Evolutionary conservation across 2,113 vertebrate genomes (phyloP).

Genomic region (Beaufortia kweichowensis): DNA sequence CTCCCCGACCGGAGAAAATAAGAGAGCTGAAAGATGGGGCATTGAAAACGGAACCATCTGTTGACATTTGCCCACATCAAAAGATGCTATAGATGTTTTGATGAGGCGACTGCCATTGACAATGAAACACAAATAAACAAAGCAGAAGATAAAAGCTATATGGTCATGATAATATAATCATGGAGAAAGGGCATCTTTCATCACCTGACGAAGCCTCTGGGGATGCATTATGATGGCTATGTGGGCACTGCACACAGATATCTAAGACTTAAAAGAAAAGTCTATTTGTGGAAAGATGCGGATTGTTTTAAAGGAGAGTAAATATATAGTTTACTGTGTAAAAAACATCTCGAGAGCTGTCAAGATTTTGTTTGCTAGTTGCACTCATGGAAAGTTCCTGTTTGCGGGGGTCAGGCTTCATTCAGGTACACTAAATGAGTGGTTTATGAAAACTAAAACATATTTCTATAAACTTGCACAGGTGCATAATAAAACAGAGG

Average conservation of each 20-base stretch:
- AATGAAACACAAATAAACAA: slow-evolving; percentile 7
- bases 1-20: slow-evolving; percentile 50
- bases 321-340: slow-evolving; percentile 1
- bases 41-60: slow-evolving; percentile 62
- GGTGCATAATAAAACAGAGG: slow-evolving; percentile 49
- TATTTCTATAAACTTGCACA: slow-evolving; percentile 55
- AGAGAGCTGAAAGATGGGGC: slow-evolving; percentile 51
- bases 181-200: slow-evolving; percentile 1
- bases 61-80: slow-evolving; percentile 50
- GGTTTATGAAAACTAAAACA: slow-evolving; percentile 6
- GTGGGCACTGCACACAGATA: neutral
- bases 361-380: slow-evolving; percentile 13
- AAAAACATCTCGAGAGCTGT: slow-evolving; percentile 26
- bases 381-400: slow-evolving; percentile 23
- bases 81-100: slow-evolving; percentile 22
- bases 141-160: slow-evolving; percentile 18
- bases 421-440: neutral
- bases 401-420: slow-evolving; percentile 4
- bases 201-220: neutral
- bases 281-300: neutral
- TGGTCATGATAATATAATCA: slow-evolving; percentile 6
- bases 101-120: slow-evolving; percentile 14
- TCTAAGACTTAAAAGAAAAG: neutral
- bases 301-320: neutral
- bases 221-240: neutral